Percentiles rank a stretch among this genome's conserved stretches.
These are phyloP conservation scores for Malaclemys terrapin DNA, from an alignment of 2,113 vertebrate genomes.

Conservation along the genomic window DNA sequence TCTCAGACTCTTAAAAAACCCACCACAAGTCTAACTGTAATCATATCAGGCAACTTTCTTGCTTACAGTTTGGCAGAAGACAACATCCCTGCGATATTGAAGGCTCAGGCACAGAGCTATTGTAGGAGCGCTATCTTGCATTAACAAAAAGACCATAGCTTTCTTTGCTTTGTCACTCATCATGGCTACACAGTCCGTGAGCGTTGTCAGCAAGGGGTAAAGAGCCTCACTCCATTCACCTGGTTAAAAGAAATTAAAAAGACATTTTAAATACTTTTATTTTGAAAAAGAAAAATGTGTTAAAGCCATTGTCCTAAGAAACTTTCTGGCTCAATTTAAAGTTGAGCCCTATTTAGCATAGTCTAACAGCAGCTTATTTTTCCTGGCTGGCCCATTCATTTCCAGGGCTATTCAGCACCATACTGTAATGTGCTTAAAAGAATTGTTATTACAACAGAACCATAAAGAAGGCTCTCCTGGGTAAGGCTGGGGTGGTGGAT, in stretches of 20 bases:
- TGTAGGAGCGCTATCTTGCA: conserved; percentile 97
- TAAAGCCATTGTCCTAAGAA: neutral
- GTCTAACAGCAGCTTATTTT: neutral
- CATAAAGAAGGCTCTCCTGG: neutral
- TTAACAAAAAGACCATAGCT: conserved; percentile 97
- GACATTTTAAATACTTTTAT: neutral
- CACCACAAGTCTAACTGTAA: neutral
- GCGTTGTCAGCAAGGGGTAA: conserved; percentile 95
- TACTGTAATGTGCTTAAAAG: neutral
- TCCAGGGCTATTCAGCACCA: neutral
- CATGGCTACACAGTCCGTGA: conserved; percentile 97
- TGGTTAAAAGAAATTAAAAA: conserved; percentile 63
- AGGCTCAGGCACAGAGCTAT: conserved; percentile 92
- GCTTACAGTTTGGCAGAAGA: conserved; percentile 98
- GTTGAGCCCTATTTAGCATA: neutral
- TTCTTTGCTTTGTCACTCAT: conserved; percentile 98
- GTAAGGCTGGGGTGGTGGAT: neutral
- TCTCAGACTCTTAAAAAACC: neutral
- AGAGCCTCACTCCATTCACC: conserved; percentile 98
- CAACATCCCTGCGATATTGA: conserved; percentile 96
- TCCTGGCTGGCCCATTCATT: neutral
- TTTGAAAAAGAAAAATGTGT: neutral
- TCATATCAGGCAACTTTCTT: neutral
- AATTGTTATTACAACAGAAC: neutral
- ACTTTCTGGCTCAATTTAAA: neutral